Percentiles rank a stretch among this genome's conserved stretches.
Evolutionary conservation across 2,888 invertebrate species (phyloP).

Genomic region (Oithona nana): DNA sequence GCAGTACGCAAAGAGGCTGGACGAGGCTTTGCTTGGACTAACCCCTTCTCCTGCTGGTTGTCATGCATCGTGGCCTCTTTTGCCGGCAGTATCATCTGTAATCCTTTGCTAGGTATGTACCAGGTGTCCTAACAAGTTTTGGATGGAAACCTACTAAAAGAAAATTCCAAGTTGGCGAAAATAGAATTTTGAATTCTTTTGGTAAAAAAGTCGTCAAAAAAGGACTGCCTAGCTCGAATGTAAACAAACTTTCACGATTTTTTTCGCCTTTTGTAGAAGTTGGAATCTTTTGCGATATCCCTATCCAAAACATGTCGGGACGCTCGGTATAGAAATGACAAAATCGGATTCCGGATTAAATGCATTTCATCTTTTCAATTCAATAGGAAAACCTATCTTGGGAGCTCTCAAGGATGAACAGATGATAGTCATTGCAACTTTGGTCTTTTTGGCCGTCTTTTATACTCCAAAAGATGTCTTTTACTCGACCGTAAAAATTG

Average conservation of each 20-base stretch:
- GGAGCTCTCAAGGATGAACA: constrained; percentile 8
- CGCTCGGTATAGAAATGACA: background rate
- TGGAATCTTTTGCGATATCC: too few species aligned
- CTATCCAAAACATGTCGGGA: too few species aligned
- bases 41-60: background rate
- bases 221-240: too few species aligned
- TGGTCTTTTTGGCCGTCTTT: background rate
- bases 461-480: constrained; percentile 3
- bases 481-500: background rate
- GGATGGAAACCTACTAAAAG: too few species aligned
- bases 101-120: constrained; percentile 9
- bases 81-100: constrained; percentile 7
- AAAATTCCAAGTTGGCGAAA: too few species aligned
- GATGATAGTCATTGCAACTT: background rate
- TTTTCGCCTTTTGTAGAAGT: too few species aligned
- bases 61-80: constrained; percentile 4
- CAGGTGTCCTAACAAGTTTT: too few species aligned
- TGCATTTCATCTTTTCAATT: background rate
- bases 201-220: too few species aligned
- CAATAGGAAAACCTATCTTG: constrained; percentile 11
- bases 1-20: constrained; percentile 9
- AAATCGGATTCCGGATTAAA: background rate
- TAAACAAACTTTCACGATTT: too few species aligned
- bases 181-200: too few species aligned
- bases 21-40: background rate